A percentile compares a stretch with the other conserved stretches of the same genome.
phyloP scores from a whole-genome alignment of 2,797 vertebrate genomes.

The Helicolenus hilgendorfi region DNA sequence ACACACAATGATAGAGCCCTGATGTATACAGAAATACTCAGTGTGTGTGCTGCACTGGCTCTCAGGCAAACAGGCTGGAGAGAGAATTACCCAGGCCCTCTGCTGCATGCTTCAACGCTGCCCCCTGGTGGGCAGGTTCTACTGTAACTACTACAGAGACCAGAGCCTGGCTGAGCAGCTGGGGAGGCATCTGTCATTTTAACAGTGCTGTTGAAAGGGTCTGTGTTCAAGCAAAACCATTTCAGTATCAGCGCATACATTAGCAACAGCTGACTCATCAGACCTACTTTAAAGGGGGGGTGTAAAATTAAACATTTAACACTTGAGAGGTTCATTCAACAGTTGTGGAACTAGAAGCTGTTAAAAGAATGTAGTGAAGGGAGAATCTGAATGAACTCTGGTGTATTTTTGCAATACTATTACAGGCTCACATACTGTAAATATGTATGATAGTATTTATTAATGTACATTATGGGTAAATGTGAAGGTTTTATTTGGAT shows the following conservation, averaged over 20 bases:
- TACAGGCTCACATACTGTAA: background rate
- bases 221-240: conserved; percentile 26
- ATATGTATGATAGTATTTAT: background rate
- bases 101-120: conserved; percentile 14
- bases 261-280: conserved; percentile 32
- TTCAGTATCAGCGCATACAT: conserved; percentile 33
- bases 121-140: conserved; percentile 39
- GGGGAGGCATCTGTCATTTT: conserved; percentile 33
- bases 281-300: conserved; percentile 1
- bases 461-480: background rate
- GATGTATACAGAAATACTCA: background rate
- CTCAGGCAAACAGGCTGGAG: background rate
- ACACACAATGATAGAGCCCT: background rate
- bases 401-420: background rate
- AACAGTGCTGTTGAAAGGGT: conserved; percentile 31
- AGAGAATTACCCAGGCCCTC: background rate
- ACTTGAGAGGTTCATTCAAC: conserved; percentile 16
- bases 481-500: background rate
- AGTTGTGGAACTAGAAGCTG: background rate
- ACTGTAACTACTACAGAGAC: background rate
- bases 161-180: conserved; percentile 27
- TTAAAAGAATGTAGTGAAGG: background rate
- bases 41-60: background rate
- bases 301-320: conserved; percentile 27
- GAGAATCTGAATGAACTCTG: background rate